Evolutionary conservation across 1,140 invertebrate genomes (phyloP).

Genomic region (Babylonia areolata): DNA sequence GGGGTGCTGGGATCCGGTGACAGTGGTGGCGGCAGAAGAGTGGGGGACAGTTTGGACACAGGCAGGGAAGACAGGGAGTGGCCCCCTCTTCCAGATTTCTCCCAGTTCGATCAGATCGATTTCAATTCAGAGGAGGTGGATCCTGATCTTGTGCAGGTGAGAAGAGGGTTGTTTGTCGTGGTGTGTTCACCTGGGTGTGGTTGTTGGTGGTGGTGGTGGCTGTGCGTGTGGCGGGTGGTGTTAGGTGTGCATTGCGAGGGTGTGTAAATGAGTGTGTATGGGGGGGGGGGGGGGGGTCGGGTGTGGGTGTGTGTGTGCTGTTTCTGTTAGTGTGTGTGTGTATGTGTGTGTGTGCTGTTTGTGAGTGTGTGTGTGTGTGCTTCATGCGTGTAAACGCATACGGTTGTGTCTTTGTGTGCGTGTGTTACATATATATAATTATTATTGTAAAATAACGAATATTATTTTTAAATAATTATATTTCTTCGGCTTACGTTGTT

Average conservation of each 20-base stretch:
- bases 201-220: background rate
- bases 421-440: no score
- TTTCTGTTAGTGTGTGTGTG: background rate
- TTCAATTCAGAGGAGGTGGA: conserved; percentile 64
- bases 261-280: background rate
- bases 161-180: background rate
- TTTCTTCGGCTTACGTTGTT: no score
- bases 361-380: conserved; percentile 9
- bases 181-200: background rate
- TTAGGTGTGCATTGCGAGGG: background rate
- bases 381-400: background rate
- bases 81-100: conserved; percentile 61
- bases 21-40: conserved; percentile 40
- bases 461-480: no score
- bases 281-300: background rate
- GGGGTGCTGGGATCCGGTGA: conserved; percentile 40
- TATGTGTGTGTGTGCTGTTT: background rate
- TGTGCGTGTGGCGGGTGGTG: no score
- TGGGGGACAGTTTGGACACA: conserved; percentile 60
- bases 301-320: background rate
- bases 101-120: conserved; percentile 62
- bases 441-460: no score
- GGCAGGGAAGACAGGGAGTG: conserved; percentile 46
- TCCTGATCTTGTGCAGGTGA: conserved; percentile 59
- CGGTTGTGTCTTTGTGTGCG: background rate